Evolutionary conservation across 1,140 invertebrate species (phyloP), one percentile per base, ranked within the genome.

Genomic region (Drosophila mojavensis): DNA sequence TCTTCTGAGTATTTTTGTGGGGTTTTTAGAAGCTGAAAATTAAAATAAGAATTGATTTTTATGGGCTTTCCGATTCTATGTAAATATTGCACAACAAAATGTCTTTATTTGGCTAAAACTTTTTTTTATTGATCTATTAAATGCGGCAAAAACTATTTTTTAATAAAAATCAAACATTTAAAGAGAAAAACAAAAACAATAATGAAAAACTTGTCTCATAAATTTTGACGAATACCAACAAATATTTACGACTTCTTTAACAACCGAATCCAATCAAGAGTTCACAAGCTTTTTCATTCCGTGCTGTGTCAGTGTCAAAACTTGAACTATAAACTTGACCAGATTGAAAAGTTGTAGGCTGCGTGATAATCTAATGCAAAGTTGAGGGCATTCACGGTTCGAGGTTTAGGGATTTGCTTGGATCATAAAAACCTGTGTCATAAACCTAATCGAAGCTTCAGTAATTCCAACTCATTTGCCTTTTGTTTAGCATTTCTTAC

Each of bases 251-350:
- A 73, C 70, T 63, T 55, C 33, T 30, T 17, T 15, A 48, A 9
- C 20, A 33, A 36, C 28, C 43, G 28, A 55, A 20, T 64, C 51
- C 30, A 47, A 41, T 68, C 55, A 56, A 73, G 15, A 68, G 70
- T 68, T 73, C 63, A 73, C 15, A 24, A 36, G 55, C 24, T 20
- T 47, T 47, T 47, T 70, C 51, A 15, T 15, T 53, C 41, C 0
- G 11, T 11, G 36, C 36, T 36, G 47, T 47, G 63, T 79, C 77
- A 75, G 58, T 41, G 43, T 55, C 58, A 67, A 81, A 86, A 85
- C 81, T 86, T 66, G 81, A 78, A 86, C 81, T 86, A 85, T 86
- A 85, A 86, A 85, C 66, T 85, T 78, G 85, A 78, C 78, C 81
- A 72, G 66, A 56, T 75, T 65, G 72, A 69, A 63, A 60, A 33